Base-by-base conservation (phyloP, 2,113 vertebrate genomes). In the Abramis brama region DNA sequence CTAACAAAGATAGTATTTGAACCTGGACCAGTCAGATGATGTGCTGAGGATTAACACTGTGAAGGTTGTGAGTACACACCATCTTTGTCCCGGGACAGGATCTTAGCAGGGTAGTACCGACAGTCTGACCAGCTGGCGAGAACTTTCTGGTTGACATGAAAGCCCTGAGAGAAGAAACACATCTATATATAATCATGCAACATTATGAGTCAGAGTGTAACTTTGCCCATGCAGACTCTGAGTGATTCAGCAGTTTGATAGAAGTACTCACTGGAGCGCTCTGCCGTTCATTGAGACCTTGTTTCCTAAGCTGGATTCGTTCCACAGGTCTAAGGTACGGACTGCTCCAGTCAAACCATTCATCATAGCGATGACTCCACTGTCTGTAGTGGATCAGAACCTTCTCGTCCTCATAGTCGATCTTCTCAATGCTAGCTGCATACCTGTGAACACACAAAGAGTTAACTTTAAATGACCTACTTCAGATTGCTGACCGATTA, bases 41-140 rank as follows among this genome's bases (percentile, higher is more conserved):
- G 5, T 19, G 17, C 12, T 52, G 25, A 8, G 45, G 23, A 43
- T 43, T 43, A 71, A 39, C 5, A 19, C 2, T 55, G 25, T 33
- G 15, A 81, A 21, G 43, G n/a, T 50, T 19, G 3, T 5, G 36
- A 68, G 50, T 82, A 85, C 97, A 96, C 95, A 99, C 98, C 97
- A 81, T 99, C 97, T 89, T 96, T 98, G 94, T 98, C 97, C 89
- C 97, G 96, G 27, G 96, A 91, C 90, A 96, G 95, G 91, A 99
- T 96, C 95, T 96, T 99, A 88, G 98, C 98, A 17, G 98, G 98
- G 84, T 99, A 99, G 95, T 98, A 99, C 66, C 97, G 96, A 91
- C 98, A 99, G 91, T 99, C 98, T 39, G 97, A 98, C 98, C 98
- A 99, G 92, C 98, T 98, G 33, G 98, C 98, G 93, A 99, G 91